A percentile compares a stretch with the other conserved stretches of the same genome.
Evolutionary conservation across 2,888 invertebrate species (phyloP).

Genomic region (Gasteruption jaculator): DNA sequence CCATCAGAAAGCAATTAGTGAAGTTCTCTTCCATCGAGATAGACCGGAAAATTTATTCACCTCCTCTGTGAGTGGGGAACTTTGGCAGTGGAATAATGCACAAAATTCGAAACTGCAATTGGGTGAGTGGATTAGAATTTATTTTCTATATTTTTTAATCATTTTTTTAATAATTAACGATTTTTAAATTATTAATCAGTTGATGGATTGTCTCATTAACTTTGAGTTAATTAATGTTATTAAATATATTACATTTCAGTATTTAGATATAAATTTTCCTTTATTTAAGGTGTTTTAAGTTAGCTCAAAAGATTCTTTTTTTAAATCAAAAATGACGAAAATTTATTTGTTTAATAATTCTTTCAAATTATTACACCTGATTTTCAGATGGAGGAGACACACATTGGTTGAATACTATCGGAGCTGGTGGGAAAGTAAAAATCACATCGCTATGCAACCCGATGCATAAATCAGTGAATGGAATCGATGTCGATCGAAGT

Average conservation of each 20-base stretch:
- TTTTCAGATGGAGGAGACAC: constrained; percentile 41
- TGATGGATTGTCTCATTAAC: no score
- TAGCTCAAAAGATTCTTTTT: no score
- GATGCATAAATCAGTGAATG: constrained; percentile 76
- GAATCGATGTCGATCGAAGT: constrained; percentile 71
- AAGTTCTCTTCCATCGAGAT: constrained; percentile 82
- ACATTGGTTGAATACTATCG: constrained; percentile 56
- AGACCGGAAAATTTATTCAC: constrained; percentile 81
- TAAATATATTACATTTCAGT: constrained; percentile 17
- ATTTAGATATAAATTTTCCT: constrained; percentile 54
- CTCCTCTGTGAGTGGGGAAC: constrained; percentile 74
- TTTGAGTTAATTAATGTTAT: constrained; percentile 1
- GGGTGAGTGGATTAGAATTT: constrained; percentile 29
- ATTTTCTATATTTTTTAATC: background rate
- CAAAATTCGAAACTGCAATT: constrained; percentile 42
- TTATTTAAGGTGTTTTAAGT: constrained; percentile 22
- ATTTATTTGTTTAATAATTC: no score
- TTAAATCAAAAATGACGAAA: no score
- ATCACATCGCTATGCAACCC: constrained; percentile 71
- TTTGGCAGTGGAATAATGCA: constrained; percentile 83
- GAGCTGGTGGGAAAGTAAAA: constrained; percentile 57
- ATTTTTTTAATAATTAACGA: background rate
- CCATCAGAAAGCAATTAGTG: constrained; percentile 72
- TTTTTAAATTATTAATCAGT: constrained; percentile 1
- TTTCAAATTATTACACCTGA: constrained; percentile 6